Base-by-base conservation (phyloP, 1,140 invertebrate species). In the Lordiphosa mommai region DNA sequence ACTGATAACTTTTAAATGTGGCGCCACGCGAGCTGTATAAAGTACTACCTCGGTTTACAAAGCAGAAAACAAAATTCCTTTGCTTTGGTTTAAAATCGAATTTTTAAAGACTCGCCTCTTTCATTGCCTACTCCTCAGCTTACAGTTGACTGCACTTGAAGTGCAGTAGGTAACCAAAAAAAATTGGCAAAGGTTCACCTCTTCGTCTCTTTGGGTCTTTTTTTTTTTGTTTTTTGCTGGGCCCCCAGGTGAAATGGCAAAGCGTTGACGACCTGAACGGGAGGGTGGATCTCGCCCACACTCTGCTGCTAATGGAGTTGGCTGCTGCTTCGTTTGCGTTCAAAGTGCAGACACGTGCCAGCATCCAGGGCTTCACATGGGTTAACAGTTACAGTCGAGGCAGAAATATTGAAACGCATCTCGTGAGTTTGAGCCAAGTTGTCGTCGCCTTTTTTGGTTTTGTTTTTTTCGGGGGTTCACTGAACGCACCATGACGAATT, bases 341-440 rank as follows among this genome's bases (percentile, higher is more conserved):
- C 67, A 84, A 82, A 84, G 77, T 82, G 77, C 77, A 72, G 77
- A 77, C 77, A 82, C 77, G 77, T 82, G 77, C 77, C 77, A 17
- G 44, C 30, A 12, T 9, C 44, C 63, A 16, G 23, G 43, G 61
- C 34, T 48, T 13, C 27, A 34, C 51, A 47, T 65, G 61, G 50
- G 30, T 17, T 32, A 63, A 57, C 37, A 47, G 37, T 59, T 50
- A 82, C 76, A 82, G 53, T 82, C 37, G 51, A 53, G 59, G 50
- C 53, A 40, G 66, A 55, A 67, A 82, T 74, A 63, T 70, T 74
- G 70, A 57, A 20, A 23, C 51, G 4, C 14, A 37, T 30, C 4
- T 23, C 20, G 20, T 23, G 4, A 23, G 4, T 23, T 23, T 23
- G 20, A 23, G 20, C 20, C 20, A 23, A 23, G 20, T 53, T 77